Conservation (phyloP, 2,888 invertebrate genomes). For the Xestia c-nigrum region DNA sequence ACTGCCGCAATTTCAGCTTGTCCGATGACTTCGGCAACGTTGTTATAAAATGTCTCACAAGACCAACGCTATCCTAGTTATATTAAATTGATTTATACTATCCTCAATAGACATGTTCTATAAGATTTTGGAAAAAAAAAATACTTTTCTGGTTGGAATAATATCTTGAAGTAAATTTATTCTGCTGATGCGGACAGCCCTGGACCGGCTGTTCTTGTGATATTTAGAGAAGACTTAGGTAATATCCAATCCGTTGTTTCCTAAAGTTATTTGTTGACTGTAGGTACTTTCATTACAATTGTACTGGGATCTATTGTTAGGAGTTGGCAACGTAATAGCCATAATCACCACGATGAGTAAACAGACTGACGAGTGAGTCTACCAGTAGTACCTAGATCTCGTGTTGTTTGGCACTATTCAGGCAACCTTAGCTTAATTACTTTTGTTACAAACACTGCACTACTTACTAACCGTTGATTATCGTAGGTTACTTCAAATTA, state of each 20-base stretch:
- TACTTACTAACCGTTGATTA: neutral
- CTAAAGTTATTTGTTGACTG: neutral
- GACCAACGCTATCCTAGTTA: conserved; percentile 77
- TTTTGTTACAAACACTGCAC: conserved; percentile 3
- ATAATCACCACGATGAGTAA: conserved; percentile 13
- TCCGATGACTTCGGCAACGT: conserved; percentile 76
- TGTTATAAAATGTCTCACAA: conserved; percentile 75
- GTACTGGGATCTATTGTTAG: neutral
- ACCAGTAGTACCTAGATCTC: neutral
- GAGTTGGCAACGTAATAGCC: neutral
- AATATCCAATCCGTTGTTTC: neutral
- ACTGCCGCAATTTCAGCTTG: conserved; percentile 79
- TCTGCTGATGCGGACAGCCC: neutral
- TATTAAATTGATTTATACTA: conserved; percentile 2
- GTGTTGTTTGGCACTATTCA: neutral
- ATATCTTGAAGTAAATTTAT: neutral
- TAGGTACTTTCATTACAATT: neutral
- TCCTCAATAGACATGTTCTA: neutral
- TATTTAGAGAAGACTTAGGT: neutral
- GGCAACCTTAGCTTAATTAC: conserved; percentile 1
- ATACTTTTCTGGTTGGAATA: neutral
- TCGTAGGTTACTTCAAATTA: neutral
- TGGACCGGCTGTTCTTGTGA: neutral
- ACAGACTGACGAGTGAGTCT: conserved; percentile 2
- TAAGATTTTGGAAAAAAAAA: neutral